These are phyloP conservation scores for Hirudinaria manillensis DNA, from an alignment of 2,888 invertebrate species.

Conservation along the genomic window DNA sequence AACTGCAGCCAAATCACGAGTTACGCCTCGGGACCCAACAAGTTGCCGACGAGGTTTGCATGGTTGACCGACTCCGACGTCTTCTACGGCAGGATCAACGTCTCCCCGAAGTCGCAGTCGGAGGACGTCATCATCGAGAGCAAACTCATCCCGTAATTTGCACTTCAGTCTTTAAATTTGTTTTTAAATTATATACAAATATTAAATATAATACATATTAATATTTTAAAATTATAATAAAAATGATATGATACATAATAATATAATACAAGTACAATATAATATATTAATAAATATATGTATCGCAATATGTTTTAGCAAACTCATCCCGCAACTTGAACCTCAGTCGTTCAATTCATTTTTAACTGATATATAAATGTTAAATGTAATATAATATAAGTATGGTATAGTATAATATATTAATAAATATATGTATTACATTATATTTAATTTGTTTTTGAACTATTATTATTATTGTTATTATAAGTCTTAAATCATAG, in stretches of 20 bases:
- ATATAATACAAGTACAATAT: too few relatives aligned
- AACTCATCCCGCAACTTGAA: background rate
- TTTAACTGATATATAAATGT: too few relatives aligned
- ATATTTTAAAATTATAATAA: too few relatives aligned
- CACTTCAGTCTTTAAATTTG: background rate
- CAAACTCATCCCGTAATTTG: conserved; percentile 45
- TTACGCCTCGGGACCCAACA: background rate
- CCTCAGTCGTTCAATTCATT: too few relatives aligned
- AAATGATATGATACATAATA: too few relatives aligned
- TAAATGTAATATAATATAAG: too few relatives aligned
- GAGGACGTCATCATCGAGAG: conserved; percentile 47
- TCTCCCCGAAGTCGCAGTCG: conserved; percentile 46
- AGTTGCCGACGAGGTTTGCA: conserved; percentile 5
- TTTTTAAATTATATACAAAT: background rate
- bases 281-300: background rate
- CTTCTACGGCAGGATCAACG: conserved; percentile 68
- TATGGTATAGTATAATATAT: too few relatives aligned
- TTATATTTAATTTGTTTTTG: background rate
- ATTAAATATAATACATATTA: background rate
- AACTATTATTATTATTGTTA: background rate
- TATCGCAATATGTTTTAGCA: background rate
- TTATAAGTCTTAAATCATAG: too few relatives aligned
- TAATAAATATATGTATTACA: too few relatives aligned
- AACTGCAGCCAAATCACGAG: conserved; percentile 17
- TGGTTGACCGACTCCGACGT: conserved; percentile 50